Base-by-base conservation (phyloP, 1,140 invertebrate species). In the Drosophila watanabei region DNA sequence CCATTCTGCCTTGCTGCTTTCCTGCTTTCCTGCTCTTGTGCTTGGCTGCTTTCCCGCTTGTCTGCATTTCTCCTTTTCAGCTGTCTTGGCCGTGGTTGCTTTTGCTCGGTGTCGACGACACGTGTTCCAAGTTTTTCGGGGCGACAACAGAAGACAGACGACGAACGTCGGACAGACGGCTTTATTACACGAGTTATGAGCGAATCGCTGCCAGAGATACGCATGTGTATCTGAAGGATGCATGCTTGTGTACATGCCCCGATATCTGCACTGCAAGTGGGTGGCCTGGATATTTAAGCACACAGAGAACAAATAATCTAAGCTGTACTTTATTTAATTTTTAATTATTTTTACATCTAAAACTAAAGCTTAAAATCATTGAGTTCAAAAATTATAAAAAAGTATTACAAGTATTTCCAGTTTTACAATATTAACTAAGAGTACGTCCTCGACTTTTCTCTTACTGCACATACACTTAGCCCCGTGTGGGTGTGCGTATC, bases 61-160 rank as follows among this genome's bases (percentile, higher is more conserved):
- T 61, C 64, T 84, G 80, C 85, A 79, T 37, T 46, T 11, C 20
- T 58, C 43, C 63, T 69, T 30, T 64, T 33, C 16, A 54, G 48
- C 63, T 70, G 18, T 59, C 33, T 32, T 72, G 28, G 68, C 39
- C 46, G 11, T 37, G 48, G 80, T 54, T 89, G 82, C 82, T 70
- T 70, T 59, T 62, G 24, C 24, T 24, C 35, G 69, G 73, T 81
- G 82, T 66, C 75, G 83, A 81, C 71, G 71, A 91, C 88, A 87
- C 82, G 88, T 91, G 87, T 91, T 82, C 77, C 82, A 75, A 81
- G 68, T 73, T 60, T 57, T 73, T 73, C 24, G 70, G 56, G 39
- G 30, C 54, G 59, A 56, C 63, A 41, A 61, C 46, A 46, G 41
- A 33, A 33, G 54, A 39, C 69, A 39, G 49, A 20, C 43, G 9